phyloP scores from a whole-genome alignment of 1,140 invertebrate species.

The Octopus sinensis region DNA sequence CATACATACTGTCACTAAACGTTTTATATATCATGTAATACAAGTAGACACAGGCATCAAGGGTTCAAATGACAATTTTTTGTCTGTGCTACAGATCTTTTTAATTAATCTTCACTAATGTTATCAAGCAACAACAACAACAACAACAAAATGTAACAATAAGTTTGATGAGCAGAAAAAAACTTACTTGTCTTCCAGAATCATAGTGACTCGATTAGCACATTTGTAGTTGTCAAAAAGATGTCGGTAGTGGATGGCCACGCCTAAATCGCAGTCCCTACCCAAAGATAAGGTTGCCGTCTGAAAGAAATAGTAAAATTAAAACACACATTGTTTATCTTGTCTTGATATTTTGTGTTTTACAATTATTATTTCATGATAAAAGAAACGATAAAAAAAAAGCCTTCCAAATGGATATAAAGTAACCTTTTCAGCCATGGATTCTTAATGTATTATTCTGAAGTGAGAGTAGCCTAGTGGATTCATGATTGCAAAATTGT shows the following conservation, averaged over 20 bases:
- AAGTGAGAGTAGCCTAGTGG: too few species aligned
- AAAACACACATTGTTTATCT: constrained; percentile 3
- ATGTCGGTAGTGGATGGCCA: constrained; percentile 69
- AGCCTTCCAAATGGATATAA: not conserved
- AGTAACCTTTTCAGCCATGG: too few species aligned
- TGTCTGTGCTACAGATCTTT: too few species aligned
- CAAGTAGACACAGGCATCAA: too few species aligned
- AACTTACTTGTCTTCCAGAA: constrained; percentile 64
- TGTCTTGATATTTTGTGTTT: not conserved
- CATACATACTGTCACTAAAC: not conserved
- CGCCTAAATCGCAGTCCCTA: constrained; percentile 84
- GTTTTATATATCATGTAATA: not conserved
- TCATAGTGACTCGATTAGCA: constrained; percentile 66
- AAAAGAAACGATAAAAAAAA: constrained; percentile 5
- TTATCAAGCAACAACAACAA: too few species aligned
- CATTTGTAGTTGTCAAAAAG: constrained; percentile 77
- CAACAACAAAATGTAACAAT: too few species aligned
- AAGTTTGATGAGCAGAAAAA: not conserved
- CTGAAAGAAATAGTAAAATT: constrained; percentile 57
- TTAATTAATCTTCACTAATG: too few species aligned
- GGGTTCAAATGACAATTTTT: too few species aligned
- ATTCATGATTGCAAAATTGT: too few species aligned
- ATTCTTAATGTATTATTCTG: too few species aligned
- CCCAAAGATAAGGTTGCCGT: constrained; percentile 77
- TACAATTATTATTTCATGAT: not conserved